Evolutionary conservation across 2,797 vertebrate genomes (phyloP).

Genomic region (Macrochelys suwanniensis): DNA sequence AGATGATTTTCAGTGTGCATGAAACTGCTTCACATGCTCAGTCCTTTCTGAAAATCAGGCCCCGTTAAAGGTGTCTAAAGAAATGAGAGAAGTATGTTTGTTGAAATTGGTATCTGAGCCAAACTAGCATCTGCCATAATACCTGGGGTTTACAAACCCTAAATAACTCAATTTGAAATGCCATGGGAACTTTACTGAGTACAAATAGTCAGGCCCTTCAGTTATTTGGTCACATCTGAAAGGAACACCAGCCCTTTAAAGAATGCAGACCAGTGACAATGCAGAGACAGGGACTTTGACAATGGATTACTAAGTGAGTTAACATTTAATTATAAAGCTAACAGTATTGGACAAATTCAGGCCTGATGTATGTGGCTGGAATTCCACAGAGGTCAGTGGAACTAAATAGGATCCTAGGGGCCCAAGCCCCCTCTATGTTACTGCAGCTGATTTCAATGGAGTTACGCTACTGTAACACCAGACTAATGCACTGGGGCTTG

Average conservation of each 20-base stretch:
- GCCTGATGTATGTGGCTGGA: not conserved
- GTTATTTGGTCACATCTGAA: not conserved
- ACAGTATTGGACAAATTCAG: constrained; percentile 37
- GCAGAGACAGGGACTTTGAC: not conserved
- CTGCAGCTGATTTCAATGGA: constrained; percentile 46
- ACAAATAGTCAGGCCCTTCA: fast-evolving
- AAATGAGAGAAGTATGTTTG: no score
- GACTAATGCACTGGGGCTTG: constrained; percentile 7
- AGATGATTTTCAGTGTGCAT: no score
- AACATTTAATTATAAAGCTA: constrained; percentile 36
- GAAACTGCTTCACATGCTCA: no score
- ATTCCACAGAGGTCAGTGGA: constrained; percentile 25
- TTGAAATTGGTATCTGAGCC: no score
- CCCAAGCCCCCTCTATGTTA: constrained; percentile 45
- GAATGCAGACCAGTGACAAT: not conserved
- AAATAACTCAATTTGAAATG: not conserved
- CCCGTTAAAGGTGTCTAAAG: no score
- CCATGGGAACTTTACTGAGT: not conserved
- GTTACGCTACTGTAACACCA: constrained; percentile 55
- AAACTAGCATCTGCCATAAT: not conserved
- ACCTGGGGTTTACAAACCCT: not conserved
- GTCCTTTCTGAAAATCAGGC: no score
- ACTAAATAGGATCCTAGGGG: constrained; percentile 26
- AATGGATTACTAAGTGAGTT: constrained; percentile 6
- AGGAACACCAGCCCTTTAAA: not conserved